Evolutionary conservation across 2,797 vertebrate species (phyloP).

Genomic region (Artibeus lituratus): DNA sequence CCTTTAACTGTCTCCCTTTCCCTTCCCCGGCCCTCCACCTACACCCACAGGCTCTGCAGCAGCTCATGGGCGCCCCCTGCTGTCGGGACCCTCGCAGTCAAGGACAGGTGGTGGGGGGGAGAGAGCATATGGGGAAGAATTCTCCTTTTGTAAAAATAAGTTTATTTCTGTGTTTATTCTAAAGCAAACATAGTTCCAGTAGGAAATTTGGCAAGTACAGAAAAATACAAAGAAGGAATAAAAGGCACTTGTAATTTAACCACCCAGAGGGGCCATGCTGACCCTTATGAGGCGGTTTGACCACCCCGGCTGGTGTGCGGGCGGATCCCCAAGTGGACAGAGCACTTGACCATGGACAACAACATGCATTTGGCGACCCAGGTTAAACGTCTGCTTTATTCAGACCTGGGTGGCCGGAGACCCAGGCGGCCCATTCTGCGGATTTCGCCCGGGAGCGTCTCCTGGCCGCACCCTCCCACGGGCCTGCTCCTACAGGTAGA

Average conservation of each 20-base stretch:
- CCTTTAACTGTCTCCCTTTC: not conserved
- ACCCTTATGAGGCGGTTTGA: not conserved
- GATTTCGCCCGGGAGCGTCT: not conserved
- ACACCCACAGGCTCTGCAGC: not conserved
- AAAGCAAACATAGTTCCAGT: not conserved
- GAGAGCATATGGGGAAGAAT: not conserved
- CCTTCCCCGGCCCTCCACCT: rapidly evolving
- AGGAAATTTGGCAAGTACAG: not conserved
- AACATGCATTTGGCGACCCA: not conserved
- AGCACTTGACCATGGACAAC: not conserved
- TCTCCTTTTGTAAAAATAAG: not conserved
- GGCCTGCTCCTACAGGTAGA: rapidly evolving
- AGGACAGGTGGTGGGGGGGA: not conserved
- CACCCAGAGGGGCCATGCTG: rapidly evolving
- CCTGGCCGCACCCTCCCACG: not conserved
- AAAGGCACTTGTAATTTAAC: not conserved
- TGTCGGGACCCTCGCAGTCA: rapidly evolving
- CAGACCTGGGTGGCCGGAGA: not conserved
- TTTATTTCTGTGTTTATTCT: conserved; percentile 49
- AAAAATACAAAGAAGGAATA: not conserved
- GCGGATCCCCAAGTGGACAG: not conserved
- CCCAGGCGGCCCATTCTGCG: rapidly evolving
- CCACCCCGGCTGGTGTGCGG: rapidly evolving
- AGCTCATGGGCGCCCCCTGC: not conserved
- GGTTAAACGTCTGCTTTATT: not conserved